Evolutionary conservation across 2,797 vertebrate species (phyloP), one percentile per base, ranked within the genome.

Genomic region (Sebastes elongatus): DNA sequence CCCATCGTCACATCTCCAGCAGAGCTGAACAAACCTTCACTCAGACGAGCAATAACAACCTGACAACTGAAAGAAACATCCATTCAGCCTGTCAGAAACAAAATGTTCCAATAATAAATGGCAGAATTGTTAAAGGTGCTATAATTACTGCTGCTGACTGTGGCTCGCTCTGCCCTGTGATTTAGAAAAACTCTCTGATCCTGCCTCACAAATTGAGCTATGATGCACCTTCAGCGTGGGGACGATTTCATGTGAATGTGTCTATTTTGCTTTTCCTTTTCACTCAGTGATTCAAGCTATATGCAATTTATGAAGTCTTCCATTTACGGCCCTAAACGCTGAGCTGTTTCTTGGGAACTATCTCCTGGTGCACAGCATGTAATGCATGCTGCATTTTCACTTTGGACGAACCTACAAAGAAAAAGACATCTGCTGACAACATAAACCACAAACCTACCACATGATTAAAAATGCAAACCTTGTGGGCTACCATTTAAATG

Each of bases 71-170:
- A 49, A 74, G 35, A 28, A 22, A 62, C 25, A 38, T 27, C 22
- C 20, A 55, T 74, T 72, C 13, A 71, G 33, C 62, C 35, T 53
- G 32, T 67, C 62, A 60, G 42, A 64, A 38, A 61, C 13, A 25
- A 23, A 5, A 32, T 62, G 14, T 13, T 18, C 16, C 16, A 55
- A 32, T 11, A 67, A 60, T 28, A 63, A 55, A 59, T 25, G 4
- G 22, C 22, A 25, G 56, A 25, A 53, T 61, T 30, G 69, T 71
- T 46, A 57, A 63, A 61, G 25, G 16, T 60, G 14, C 2, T 13
- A 22, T 38, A 52, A 63, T 57, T 46, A 30, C 42, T 30, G 49
- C 66, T 82, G 38, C 25, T 33, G 60, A 82, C 28, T 79, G 53
- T 8, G 28, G 32, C 52, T 42, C 38, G 5, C 10, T 10, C 20